Evolutionary conservation across 2,797 vertebrate genomes (phyloP).

Genomic region (Alca torda): DNA sequence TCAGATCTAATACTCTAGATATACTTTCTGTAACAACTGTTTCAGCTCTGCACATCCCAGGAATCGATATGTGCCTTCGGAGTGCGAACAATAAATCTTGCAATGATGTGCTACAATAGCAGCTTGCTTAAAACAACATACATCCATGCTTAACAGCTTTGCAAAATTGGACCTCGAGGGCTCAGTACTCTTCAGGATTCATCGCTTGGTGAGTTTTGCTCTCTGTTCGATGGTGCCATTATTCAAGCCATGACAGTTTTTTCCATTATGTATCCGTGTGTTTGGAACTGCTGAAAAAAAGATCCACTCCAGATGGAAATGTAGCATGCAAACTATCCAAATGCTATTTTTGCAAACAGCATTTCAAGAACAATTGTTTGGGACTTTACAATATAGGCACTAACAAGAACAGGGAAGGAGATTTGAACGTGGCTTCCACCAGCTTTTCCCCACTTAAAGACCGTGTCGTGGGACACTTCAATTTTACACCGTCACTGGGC

Average conservation of each 20-base stretch:
- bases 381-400: background rate
- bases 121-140: conserved; percentile 20
- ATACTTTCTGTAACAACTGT: background rate
- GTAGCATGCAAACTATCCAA: background rate
- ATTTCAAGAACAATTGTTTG: background rate
- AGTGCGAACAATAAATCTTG: background rate
- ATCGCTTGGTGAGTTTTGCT: background rate
- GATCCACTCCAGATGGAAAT: background rate
- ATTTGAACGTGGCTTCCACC: background rate
- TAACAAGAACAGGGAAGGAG: background rate
- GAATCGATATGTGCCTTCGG: background rate
- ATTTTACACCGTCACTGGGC: background rate
- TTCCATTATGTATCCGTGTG: background rate
- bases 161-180: background rate
- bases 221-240: background rate
- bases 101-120: background rate
- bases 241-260: conserved; percentile 12
- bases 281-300: background rate
- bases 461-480: background rate
- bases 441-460: background rate
- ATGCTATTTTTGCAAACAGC: background rate
- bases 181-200: background rate
- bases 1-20: background rate
- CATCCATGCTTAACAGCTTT: background rate
- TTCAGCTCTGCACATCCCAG: background rate